These are phyloP conservation scores for Alligator sinensis DNA, from an alignment of 2,113 vertebrate species.

Conservation along the genomic window DNA sequence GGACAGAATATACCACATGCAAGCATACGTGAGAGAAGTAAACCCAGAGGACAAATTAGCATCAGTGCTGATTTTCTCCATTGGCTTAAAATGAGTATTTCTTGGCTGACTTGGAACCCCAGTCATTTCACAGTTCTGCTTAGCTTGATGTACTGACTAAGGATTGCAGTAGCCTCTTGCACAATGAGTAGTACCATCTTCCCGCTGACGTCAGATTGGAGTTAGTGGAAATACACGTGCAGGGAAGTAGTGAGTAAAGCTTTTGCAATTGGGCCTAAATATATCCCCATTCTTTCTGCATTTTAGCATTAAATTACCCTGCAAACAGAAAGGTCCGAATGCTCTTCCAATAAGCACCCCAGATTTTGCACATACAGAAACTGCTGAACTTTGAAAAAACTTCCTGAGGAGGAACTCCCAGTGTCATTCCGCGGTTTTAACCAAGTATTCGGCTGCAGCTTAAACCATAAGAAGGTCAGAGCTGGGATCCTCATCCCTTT, in stretches of 20 bases:
- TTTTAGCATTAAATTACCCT: neutral
- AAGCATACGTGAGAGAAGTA: neutral
- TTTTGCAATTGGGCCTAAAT: neutral
- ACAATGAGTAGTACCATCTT: neutral
- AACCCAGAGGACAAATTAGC: neutral
- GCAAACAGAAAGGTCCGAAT: neutral
- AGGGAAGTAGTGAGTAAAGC: neutral
- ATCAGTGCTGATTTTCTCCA: conserved; percentile 23
- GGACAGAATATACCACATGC: neutral
- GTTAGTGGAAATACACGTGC: neutral
- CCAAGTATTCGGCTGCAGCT: neutral
- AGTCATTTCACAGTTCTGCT: neutral
- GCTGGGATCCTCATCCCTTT: neutral
- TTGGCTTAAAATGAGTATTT: neutral
- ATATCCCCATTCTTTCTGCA: neutral
- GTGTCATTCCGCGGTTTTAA: neutral
- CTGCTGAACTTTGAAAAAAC: neutral
- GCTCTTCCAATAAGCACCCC: neutral
- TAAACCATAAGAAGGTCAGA: neutral
- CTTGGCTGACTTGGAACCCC: neutral
- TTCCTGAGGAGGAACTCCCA: neutral
- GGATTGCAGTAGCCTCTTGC: neutral
- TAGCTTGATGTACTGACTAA: neutral
- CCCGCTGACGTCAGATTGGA: neutral
- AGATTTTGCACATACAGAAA: neutral